phyloP scores from a whole-genome alignment of 2,888 invertebrate species.

The Noctua janthe region DNA sequence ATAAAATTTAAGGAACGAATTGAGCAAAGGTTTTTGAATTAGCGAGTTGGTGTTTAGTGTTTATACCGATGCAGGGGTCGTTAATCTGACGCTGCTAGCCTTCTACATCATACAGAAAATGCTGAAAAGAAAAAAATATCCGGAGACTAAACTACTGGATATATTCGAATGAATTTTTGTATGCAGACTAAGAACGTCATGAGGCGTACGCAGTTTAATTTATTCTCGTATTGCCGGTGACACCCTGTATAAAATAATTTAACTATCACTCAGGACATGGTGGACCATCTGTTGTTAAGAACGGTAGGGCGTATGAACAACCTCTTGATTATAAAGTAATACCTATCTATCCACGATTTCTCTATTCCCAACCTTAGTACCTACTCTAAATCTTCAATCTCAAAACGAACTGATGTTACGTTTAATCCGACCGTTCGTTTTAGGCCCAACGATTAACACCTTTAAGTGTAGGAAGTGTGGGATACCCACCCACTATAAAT shows the following conservation, averaged over 20 bases:
- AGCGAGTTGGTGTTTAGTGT: too few species aligned
- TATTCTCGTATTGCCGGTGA: too few species aligned
- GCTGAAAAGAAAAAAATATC: too few species aligned
- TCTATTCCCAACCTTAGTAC: not conserved
- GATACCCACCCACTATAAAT: slow-evolving; percentile 37
- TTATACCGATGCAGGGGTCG: too few species aligned
- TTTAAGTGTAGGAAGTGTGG: not conserved
- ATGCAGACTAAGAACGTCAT: too few species aligned
- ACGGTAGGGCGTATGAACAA: not conserved
- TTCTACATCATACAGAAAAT: too few species aligned
- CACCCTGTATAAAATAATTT: not conserved
- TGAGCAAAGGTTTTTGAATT: too few species aligned
- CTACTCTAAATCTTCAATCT: not conserved
- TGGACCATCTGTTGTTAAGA: not conserved
- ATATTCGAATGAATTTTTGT: too few species aligned
- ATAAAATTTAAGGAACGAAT: too few species aligned
- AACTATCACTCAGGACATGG: not conserved
- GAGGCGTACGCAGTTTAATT: too few species aligned
- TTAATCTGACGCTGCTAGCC: too few species aligned
- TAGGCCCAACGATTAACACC: slow-evolving; percentile 26
- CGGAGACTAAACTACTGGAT: too few species aligned
- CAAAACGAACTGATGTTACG: not conserved
- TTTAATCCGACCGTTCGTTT: not conserved
- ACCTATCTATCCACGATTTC: not conserved
- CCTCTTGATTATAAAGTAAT: not conserved